Evolutionary conservation across 37 sponge, comb jelly and placozoan genomes (phyloP), one percentile per base, ranked within the genome.

Genomic region (Mnemiopsis leidyi): DNA sequence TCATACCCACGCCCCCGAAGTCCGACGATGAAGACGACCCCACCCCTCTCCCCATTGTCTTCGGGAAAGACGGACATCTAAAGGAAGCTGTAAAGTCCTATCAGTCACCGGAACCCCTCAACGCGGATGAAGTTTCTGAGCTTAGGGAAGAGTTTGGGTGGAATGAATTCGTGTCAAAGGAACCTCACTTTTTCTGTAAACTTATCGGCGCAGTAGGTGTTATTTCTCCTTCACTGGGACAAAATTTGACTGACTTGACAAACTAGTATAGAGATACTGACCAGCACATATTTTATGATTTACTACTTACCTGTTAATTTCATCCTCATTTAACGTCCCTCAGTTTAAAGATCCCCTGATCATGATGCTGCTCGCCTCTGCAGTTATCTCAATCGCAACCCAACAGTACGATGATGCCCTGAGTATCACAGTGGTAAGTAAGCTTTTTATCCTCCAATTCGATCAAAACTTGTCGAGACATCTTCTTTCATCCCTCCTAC

Each of bases 321-420:
- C n/a, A n/a, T n/a, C n/a, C n/a, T n/a, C n/a, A n/a, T n/a, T n/a
- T n/a, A n/a, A n/a, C n/a, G 69, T 76, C 30, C 31, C 92, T 36
- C 93, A 99, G 99, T 99, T 99, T 94, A 96, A 97, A 36, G 96
- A 99, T 71, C 99, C 97, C 13, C 94, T 99, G 26, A 99, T 99
- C 23, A 20, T 96, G 35, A 92, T 99, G 82, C 95, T 99, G 29
- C 95, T 99, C 92, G 96, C 94, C 0, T 97, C 98, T 0, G 99
- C 99, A 24, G 83, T 95, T 23, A 95, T 99, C 90, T 97, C 98
- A 92, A 69, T 99, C n/a, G 40, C 82, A 23, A 96, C 97, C 79
- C 73, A 93, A 34, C 97, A 99, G 92, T 97, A 96, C 93, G 99
- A 99, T 77, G 99, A 99, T 93, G 97, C 97, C 30, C 83, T 99